Conservation (phyloP, 2,888 invertebrate genomes). For the Baccha elongata region DNA sequence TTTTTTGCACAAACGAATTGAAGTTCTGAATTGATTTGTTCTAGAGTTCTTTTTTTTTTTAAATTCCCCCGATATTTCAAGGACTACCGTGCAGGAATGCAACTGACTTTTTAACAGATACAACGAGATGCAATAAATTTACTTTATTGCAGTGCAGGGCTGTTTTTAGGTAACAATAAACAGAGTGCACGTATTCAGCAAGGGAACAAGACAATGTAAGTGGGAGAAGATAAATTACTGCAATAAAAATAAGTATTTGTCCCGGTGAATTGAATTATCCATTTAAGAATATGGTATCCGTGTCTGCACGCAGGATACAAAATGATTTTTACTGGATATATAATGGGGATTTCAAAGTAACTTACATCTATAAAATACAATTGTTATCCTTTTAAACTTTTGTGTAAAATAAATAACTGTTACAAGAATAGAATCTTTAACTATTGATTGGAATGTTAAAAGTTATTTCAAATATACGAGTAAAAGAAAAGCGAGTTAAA, state of each 20-base stretch:
- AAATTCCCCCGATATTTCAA: neutral
- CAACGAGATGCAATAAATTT: slow-evolving; percentile 64
- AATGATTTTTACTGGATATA: slow-evolving; percentile 8
- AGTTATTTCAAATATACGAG: too few species aligned
- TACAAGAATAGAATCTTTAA: too few species aligned
- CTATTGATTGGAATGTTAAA: too few species aligned
- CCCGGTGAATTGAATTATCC: slow-evolving; percentile 64
- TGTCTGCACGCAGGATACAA: slow-evolving; percentile 18
- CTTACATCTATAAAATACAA: neutral
- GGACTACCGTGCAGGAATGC: neutral
- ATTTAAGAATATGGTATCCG: slow-evolving; percentile 34
- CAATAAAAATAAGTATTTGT: slow-evolving; percentile 69
- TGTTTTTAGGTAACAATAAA: slow-evolving; percentile 4
- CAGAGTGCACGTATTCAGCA: neutral
- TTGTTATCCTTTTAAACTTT: neutral
- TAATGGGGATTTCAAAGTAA: neutral
- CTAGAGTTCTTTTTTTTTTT: neutral
- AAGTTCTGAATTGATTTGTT: slow-evolving; percentile 24
- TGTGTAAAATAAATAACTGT: too few species aligned
- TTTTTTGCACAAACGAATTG: neutral
- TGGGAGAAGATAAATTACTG: slow-evolving; percentile 58
- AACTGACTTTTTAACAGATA: slow-evolving; percentile 29
- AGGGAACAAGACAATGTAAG: slow-evolving; percentile 55
- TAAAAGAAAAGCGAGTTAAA: too few species aligned
- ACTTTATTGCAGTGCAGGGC: slow-evolving; percentile 60